Evolutionary conservation across 2,888 invertebrate genomes (phyloP).

Genomic region (Caenorhabditis uteleia): DNA sequence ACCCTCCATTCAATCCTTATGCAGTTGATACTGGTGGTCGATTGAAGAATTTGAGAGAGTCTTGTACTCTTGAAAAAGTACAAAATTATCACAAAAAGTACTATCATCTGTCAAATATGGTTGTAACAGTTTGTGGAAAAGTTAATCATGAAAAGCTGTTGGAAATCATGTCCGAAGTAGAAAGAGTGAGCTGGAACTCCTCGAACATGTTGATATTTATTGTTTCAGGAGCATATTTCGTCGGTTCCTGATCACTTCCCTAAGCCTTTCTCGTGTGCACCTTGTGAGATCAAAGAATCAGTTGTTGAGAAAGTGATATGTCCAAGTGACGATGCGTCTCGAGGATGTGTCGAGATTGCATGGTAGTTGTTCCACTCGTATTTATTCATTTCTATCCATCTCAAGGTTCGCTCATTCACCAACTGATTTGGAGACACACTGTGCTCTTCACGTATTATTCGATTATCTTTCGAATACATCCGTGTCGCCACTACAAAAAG

Average conservation of each 20-base stretch:
- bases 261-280: slow-evolving; percentile 52
- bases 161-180: slow-evolving; percentile 78
- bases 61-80: slow-evolving; percentile 82
- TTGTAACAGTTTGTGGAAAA: slow-evolving; percentile 82
- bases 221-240: slow-evolving; percentile 73
- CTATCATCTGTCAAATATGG: slow-evolving; percentile 87
- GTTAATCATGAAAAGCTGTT: slow-evolving; percentile 79
- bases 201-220: background rate
- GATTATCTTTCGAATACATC: slow-evolving; percentile 80
- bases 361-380: slow-evolving; percentile 58
- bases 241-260: slow-evolving; percentile 52
- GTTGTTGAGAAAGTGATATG: slow-evolving; percentile 49
- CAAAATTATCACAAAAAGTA: slow-evolving; percentile 83
- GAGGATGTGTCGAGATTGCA: slow-evolving; percentile 60
- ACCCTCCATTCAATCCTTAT: slow-evolving; percentile 84
- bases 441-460: slow-evolving; percentile 54
- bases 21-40: slow-evolving; percentile 85
- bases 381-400: background rate
- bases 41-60: slow-evolving; percentile 82
- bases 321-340: slow-evolving; percentile 62
- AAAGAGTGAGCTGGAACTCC: slow-evolving; percentile 73
- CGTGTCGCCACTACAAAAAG: slow-evolving; percentile 81
- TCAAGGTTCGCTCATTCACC: slow-evolving; percentile 43
- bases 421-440: slow-evolving; percentile 27
- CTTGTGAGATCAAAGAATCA: slow-evolving; percentile 31